Conservation (phyloP, 1,140 invertebrate species). For the Drosophila melanica region DNA sequence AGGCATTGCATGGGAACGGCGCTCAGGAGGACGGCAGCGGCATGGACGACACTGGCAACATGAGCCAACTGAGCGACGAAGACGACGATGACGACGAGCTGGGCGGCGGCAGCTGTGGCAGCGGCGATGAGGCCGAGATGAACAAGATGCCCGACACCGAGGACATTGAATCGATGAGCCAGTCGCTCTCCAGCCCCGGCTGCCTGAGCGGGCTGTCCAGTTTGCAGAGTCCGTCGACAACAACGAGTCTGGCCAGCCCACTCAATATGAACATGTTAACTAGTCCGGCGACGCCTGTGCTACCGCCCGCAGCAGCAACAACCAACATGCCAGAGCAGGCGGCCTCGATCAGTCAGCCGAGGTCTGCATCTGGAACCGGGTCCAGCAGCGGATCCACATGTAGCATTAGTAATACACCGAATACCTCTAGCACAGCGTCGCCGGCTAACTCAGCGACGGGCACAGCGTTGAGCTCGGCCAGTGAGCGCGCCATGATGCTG, state of each 20-base stretch:
- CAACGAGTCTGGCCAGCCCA: slow-evolving; percentile 88
- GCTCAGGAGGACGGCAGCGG: slow-evolving; percentile 85
- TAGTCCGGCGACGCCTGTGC: slow-evolving; percentile 78
- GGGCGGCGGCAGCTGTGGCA: slow-evolving; percentile 84
- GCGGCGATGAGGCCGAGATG: slow-evolving; percentile 88
- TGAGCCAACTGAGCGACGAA: slow-evolving; percentile 86
- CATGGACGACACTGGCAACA: slow-evolving; percentile 78
- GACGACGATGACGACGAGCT: slow-evolving; percentile 90
- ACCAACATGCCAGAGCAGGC: slow-evolving; percentile 32
- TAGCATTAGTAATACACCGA: slow-evolving; percentile 59
- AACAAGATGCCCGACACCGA: slow-evolving; percentile 88
- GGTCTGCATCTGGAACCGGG: slow-evolving; percentile 24
- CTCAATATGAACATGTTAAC: slow-evolving; percentile 85
- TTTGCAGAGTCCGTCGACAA: slow-evolving; percentile 89
- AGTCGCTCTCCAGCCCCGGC: slow-evolving; percentile 91
- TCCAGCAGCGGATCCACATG: slow-evolving; percentile 57
- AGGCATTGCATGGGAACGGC: slow-evolving; percentile 84
- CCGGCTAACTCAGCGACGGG: slow-evolving; percentile 38
- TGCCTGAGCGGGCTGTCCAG: slow-evolving; percentile 90
- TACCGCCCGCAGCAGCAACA: slow-evolving; percentile 23
- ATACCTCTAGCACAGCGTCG: slow-evolving; percentile 68
- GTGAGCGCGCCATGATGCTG: slow-evolving; percentile 64
- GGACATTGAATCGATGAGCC: slow-evolving; percentile 87
- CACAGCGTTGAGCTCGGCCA: slow-evolving; percentile 20
- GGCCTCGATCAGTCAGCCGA: slow-evolving; percentile 10